These are phyloP conservation scores for Drosophila subobscura DNA, from an alignment of 1,140 invertebrate species.

Conservation along the genomic window DNA sequence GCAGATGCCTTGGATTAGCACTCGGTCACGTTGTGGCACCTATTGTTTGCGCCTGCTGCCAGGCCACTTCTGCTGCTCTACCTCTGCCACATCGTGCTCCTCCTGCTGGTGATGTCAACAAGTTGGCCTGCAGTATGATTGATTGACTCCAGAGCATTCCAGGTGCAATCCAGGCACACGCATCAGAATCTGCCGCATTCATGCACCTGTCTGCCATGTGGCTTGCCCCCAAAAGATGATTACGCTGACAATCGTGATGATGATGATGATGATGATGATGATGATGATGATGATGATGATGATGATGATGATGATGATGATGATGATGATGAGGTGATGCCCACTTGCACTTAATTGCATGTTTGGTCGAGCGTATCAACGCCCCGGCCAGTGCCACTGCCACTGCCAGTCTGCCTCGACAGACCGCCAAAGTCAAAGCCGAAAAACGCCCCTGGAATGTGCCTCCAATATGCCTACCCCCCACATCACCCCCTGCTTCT, in stretches of 20 bases:
- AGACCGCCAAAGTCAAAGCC: constrained; percentile 52
- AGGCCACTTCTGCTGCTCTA: constrained; percentile 12
- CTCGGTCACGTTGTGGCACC: constrained; percentile 49
- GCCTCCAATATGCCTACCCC: constrained; percentile 20
- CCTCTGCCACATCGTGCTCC: constrained; percentile 16
- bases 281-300: constrained; percentile 69
- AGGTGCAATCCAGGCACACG: constrained; percentile 17
- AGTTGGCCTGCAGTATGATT: constrained; percentile 47
- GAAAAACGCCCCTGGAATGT: constrained; percentile 59
- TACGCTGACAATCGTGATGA: background rate
- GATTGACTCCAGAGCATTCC: constrained; percentile 41
- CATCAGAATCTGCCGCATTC: constrained; percentile 37
- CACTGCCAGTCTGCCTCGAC: constrained; percentile 1
- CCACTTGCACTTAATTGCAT: constrained; percentile 76
- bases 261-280: constrained; percentile 12
- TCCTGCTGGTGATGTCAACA: constrained; percentile 35
- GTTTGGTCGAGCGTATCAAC: constrained; percentile 70
- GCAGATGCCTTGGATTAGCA: constrained; percentile 50
- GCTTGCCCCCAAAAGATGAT: constrained; percentile 17
- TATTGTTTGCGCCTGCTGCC: constrained; percentile 17
- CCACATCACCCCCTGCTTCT: constrained; percentile 3
- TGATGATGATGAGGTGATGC: constrained; percentile 63
- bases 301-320: constrained; percentile 3
- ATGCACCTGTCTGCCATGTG: constrained; percentile 32
- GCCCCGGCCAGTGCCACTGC: constrained; percentile 39